These are phyloP conservation scores for Zaprionus davidi DNA, from an alignment of 1,140 invertebrate genomes.

Conservation along the genomic window DNA sequence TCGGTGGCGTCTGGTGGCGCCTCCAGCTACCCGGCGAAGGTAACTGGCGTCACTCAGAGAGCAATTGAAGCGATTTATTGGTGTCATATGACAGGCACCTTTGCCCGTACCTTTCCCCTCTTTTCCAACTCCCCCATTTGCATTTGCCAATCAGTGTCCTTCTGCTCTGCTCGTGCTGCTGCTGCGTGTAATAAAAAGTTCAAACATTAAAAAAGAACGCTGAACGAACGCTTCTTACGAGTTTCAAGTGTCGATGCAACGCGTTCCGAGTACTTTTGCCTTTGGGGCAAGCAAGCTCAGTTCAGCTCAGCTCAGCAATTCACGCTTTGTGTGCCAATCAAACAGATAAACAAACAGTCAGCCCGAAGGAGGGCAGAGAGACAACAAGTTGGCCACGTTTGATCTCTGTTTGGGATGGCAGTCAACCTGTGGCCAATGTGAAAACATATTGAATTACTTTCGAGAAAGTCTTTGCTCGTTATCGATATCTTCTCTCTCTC, in stretches of 20 bases:
- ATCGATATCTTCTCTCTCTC: conserved; percentile 13
- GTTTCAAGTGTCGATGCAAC: conserved; percentile 71
- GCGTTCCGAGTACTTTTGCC: conserved; percentile 24
- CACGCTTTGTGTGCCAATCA: conserved; percentile 72
- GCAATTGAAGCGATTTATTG: conserved; percentile 84
- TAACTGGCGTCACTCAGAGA: conserved; percentile 74
- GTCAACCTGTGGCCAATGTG: conserved; percentile 63
- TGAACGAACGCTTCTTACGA: conserved; percentile 47
- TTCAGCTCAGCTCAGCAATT: conserved; percentile 18
- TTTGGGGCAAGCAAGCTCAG: conserved; percentile 23
- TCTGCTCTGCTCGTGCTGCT: conserved; percentile 14
- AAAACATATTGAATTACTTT: conserved; percentile 81
- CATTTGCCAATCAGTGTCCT: conserved; percentile 60
- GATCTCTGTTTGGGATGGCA: conserved; percentile 22
- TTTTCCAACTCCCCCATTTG: not conserved
- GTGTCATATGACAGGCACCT: conserved; percentile 82
- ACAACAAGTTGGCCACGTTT: conserved; percentile 40
- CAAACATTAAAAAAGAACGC: conserved; percentile 70
- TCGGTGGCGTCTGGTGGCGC: conserved; percentile 4
- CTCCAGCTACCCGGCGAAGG: conserved; percentile 15
- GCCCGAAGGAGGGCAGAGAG: not conserved
- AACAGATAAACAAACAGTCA: conserved; percentile 50
- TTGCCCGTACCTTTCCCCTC: conserved; percentile 11
- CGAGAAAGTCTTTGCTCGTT: conserved; percentile 36
- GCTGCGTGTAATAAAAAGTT: conserved; percentile 74